Conservation (phyloP, 2,888 invertebrate species). For the Diploptera punctata region DNA sequence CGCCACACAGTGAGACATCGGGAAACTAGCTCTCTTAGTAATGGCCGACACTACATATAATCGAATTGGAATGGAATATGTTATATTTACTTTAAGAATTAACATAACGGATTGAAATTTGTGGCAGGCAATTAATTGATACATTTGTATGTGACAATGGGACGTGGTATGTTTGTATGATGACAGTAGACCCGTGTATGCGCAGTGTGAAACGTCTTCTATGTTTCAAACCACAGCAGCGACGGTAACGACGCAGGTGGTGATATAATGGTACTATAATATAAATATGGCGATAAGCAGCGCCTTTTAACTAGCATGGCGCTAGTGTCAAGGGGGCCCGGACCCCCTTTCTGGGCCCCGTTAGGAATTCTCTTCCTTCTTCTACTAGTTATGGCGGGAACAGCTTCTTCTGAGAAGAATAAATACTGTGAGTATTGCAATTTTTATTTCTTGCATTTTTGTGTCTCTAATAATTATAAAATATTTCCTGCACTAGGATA, state of each 20-base stretch:
- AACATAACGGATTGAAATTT: not conserved
- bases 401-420: not conserved
- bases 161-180: not conserved
- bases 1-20: not conserved
- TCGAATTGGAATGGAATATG: not conserved
- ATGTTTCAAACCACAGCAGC: slow-evolving; percentile 4
- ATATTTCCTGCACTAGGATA: no score
- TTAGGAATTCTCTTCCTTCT: slow-evolving; percentile 18
- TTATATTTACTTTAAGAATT: not conserved
- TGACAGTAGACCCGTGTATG: not conserved
- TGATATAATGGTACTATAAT: slow-evolving; percentile 19
- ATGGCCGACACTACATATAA: not conserved
- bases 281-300: not conserved
- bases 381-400: slow-evolving; percentile 18
- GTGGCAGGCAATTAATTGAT: not conserved
- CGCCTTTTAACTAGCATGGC: slow-evolving; percentile 33
- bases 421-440: slow-evolving; percentile 17
- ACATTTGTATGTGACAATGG: not conserved
- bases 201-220: not conserved
- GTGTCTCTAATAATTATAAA: no score
- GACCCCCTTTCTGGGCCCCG: slow-evolving; percentile 37
- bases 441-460: no score
- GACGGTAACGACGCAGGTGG: slow-evolving; percentile 20
- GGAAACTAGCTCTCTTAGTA: not conserved
- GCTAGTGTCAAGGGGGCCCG: slow-evolving; percentile 37